phyloP scores from a whole-genome alignment of 2,113 vertebrate genomes.

The human region DNA sequence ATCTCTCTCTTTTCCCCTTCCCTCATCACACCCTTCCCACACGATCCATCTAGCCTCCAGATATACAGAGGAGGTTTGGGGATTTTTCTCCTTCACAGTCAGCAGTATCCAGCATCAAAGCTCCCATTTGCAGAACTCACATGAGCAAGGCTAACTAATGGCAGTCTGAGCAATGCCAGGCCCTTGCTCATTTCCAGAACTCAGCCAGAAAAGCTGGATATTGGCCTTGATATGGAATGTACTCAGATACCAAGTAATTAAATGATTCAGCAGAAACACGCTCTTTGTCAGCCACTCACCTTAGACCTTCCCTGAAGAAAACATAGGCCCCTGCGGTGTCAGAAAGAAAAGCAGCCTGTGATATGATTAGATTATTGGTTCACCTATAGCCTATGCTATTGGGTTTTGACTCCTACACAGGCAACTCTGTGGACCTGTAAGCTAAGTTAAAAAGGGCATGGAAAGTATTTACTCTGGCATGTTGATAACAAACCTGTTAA shows the following conservation, averaged over 20 bases:
- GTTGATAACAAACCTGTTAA: conserved; percentile 40
- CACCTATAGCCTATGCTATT: neutral
- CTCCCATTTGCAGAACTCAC: neutral
- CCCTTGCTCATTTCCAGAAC: neutral
- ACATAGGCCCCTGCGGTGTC: neutral
- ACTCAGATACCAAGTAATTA: conserved; percentile 24
- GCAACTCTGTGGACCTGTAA: neutral
- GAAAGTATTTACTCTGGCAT: conserved; percentile 47
- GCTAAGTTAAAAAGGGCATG: conserved; percentile 10
- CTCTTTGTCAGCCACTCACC: neutral
- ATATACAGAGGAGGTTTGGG: neutral
- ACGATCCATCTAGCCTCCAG: neutral
- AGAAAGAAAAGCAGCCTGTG: conserved; percentile 2
- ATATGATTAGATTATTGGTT: neutral
- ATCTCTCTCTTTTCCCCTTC: neutral
- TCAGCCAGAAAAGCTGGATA: neutral
- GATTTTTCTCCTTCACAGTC: neutral
- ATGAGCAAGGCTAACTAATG: neutral
- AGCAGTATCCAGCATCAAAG: neutral
- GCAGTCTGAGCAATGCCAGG: neutral
- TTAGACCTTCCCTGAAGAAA: neutral
- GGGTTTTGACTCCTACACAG: conserved; percentile 9
- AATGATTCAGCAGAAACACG: neutral
- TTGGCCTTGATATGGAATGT: neutral
- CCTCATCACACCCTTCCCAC: neutral